These are phyloP conservation scores for Catalaphyllia jardinei DNA, from an alignment of 64 coral and sea anemone genomes.

Conservation along the genomic window DNA sequence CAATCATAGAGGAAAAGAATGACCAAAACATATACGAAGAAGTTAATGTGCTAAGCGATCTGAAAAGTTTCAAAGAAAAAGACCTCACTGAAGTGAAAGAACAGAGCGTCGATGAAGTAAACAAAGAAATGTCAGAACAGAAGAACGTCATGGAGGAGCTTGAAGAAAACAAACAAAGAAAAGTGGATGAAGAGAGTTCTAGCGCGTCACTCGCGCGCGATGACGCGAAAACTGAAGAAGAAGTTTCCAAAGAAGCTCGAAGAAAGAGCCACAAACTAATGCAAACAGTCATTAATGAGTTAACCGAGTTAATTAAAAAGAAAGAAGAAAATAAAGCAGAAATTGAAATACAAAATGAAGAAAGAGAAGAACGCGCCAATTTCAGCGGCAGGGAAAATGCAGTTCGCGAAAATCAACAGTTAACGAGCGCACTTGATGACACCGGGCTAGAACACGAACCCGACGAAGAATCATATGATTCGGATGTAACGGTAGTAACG, in stretches of 20 bases:
- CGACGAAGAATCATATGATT: slow-evolving; percentile 3
- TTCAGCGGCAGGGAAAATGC: background rate
- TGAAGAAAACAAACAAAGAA: slow-evolving; percentile 1
- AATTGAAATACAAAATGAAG: background rate
- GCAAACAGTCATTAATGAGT: background rate
- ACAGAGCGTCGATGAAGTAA: background rate
- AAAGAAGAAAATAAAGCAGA: background rate
- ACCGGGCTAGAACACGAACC: background rate
- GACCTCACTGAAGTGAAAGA: background rate
- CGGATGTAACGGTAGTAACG: background rate
- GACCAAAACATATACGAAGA: background rate
- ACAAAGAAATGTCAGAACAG: slow-evolving; percentile 18
- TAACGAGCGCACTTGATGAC: background rate
- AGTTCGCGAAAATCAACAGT: background rate
- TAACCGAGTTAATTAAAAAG: background rate
- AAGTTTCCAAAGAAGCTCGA: background rate
- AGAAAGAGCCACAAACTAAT: background rate
- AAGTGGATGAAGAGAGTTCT: background rate
- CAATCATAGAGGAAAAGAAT: background rate
- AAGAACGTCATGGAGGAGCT: background rate
- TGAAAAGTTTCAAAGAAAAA: background rate
- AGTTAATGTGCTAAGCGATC: background rate
- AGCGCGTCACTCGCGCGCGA: background rate
- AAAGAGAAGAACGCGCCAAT: background rate
- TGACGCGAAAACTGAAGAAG: background rate